These are phyloP conservation scores for Natrix natrix DNA, from an alignment of 2,797 vertebrate species.

Conservation along the genomic window DNA sequence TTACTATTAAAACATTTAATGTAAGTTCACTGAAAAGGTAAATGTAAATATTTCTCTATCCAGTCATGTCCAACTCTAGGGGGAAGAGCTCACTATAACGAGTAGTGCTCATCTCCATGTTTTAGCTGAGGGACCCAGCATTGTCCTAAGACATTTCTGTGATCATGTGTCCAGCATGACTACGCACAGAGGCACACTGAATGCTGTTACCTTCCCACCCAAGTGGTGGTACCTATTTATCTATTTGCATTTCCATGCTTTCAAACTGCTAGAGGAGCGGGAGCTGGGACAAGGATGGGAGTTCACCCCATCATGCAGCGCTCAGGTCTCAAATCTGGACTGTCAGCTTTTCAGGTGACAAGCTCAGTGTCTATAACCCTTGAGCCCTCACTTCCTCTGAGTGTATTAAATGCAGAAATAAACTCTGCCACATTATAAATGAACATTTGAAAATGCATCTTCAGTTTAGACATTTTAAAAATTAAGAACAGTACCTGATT, in stretches of 20 bases:
- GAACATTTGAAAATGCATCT: neutral
- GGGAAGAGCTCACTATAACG: neutral
- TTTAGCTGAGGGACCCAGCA: neutral
- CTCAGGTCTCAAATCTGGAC: neutral
- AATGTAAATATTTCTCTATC: neutral
- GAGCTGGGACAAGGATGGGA: neutral
- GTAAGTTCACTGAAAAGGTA: neutral
- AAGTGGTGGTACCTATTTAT: neutral
- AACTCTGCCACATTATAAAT: neutral
- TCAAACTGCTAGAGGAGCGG: neutral
- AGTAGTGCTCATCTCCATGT: neutral
- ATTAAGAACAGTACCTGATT: neutral
- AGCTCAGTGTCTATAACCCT: neutral
- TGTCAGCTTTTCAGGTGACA: neutral
- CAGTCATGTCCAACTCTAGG: neutral
- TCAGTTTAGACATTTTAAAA: neutral
- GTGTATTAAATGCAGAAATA: neutral
- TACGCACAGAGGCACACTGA: neutral
- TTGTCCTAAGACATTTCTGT: neutral
- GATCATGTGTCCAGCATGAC: neutral
- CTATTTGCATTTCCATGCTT: neutral
- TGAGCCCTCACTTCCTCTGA: neutral
- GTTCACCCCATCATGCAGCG: neutral
- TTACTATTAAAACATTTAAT: neutral
- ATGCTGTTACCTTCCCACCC: neutral